These are phyloP conservation scores for Hypsopygia costalis DNA, from an alignment of 2,888 invertebrate genomes.

Conservation along the genomic window DNA sequence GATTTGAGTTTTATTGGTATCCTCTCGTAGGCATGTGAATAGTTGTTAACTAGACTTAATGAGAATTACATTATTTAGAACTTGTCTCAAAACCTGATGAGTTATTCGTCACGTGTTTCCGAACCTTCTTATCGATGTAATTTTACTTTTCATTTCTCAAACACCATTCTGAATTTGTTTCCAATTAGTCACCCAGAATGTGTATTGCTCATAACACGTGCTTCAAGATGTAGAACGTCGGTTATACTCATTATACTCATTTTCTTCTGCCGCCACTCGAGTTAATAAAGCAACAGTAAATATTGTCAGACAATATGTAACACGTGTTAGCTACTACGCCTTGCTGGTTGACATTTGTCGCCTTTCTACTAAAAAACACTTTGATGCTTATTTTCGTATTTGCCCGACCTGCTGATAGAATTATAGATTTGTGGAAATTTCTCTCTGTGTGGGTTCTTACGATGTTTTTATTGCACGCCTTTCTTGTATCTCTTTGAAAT, in stretches of 20 bases:
- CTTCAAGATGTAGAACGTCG: constrained; percentile 50
- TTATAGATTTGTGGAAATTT: constrained; percentile 75
- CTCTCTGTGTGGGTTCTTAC: constrained; percentile 63
- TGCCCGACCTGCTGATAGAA: constrained; percentile 67
- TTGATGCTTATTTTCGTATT: constrained; percentile 79
- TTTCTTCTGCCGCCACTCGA: constrained; percentile 53
- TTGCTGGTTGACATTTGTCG: constrained; percentile 70
- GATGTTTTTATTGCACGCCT: constrained; percentile 53
- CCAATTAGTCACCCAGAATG: constrained; percentile 42
- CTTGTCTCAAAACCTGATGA: constrained; percentile 14
- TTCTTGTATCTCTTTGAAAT: constrained; percentile 63
- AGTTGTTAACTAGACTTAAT: constrained; percentile 61
- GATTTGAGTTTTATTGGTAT: constrained; percentile 73
- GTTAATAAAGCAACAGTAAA: constrained; percentile 73
- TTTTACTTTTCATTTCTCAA: neutral
- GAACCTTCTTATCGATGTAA: neutral
- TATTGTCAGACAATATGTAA: constrained; percentile 77
- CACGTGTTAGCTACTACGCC: constrained; percentile 71
- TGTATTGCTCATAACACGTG: constrained; percentile 42
- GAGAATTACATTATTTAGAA: constrained; percentile 37
- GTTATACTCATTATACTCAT: constrained; percentile 63
- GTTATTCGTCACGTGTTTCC: neutral
- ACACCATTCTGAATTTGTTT: constrained; percentile 35
- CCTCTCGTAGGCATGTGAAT: constrained; percentile 56
- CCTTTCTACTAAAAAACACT: constrained; percentile 73